These are phyloP conservation scores for Oasisia sp. DNA, from an alignment of 2,888 invertebrate genomes.

Conservation along the genomic window DNA sequence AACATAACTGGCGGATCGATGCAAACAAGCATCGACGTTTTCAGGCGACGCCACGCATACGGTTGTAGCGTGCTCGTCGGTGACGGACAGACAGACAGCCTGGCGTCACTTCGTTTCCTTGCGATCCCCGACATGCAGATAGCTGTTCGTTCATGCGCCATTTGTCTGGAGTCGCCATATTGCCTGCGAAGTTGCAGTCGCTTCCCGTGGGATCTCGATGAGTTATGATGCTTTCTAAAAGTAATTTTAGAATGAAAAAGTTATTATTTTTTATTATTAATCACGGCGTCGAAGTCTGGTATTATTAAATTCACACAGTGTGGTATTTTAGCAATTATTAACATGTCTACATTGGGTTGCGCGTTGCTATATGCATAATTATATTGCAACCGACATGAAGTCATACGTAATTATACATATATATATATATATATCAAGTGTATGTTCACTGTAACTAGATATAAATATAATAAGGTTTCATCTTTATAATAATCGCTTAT, in stretches of 20 bases:
- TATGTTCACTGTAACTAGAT: too few species aligned
- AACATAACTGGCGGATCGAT: neutral
- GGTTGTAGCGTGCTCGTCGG: neutral
- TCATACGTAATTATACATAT: too few species aligned
- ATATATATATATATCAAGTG: too few species aligned
- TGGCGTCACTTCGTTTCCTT: neutral
- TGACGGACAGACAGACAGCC: neutral
- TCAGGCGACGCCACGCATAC: neutral
- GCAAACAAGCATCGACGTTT: neutral
- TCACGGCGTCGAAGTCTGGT: neutral
- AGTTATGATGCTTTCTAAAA: neutral
- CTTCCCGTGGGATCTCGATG: neutral
- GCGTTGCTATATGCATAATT: neutral
- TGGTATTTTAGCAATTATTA: neutral
- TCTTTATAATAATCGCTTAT: too few species aligned
- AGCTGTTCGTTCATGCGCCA: neutral
- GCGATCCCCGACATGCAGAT: neutral
- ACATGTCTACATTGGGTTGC: neutral
- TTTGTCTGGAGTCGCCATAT: neutral
- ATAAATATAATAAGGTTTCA: too few species aligned
- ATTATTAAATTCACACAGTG: neutral
- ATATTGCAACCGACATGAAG: neutral
- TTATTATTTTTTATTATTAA: neutral
- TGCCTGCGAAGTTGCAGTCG: neutral
- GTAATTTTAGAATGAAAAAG: neutral